Percentiles rank a stretch among this genome's conserved stretches.
These are phyloP conservation scores for Julus scandinavius DNA, from an alignment of 2,888 invertebrate genomes.

Conservation along the genomic window DNA sequence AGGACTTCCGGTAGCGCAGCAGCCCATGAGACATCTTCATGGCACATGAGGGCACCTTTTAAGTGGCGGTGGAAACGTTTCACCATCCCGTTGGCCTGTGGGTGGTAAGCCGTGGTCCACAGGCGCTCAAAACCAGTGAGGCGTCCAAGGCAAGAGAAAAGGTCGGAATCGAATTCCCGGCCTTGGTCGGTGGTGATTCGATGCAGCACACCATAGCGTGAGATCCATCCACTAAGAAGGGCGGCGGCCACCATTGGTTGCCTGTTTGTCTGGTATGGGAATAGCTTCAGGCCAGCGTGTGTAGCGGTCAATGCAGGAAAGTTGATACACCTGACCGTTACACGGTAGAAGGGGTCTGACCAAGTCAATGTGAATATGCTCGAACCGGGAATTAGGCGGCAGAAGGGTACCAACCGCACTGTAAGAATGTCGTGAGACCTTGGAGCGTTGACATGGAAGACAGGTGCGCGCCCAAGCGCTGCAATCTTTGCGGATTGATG, in stretches of 20 bases:
- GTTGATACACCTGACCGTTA: conserved; percentile 46
- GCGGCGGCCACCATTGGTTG: neutral
- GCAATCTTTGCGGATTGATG: neutral
- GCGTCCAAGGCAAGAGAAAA: neutral
- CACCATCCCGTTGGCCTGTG: too few relatives aligned
- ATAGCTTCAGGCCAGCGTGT: conserved; percentile 55
- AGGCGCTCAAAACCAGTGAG: neutral
- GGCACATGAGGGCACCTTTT: too few relatives aligned
- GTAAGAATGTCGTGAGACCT: neutral
- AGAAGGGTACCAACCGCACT: neutral
- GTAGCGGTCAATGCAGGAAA: conserved; percentile 51
- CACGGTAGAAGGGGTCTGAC: conserved; percentile 51
- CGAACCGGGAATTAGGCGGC: conserved; percentile 8
- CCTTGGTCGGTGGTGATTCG: neutral
- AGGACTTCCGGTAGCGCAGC: too few relatives aligned
- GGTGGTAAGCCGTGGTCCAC: too few relatives aligned
- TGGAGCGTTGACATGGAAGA: neutral
- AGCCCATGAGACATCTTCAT: too few relatives aligned
- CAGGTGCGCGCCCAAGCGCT: neutral
- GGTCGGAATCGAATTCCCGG: neutral
- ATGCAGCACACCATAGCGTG: neutral
- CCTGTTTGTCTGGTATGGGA: neutral
- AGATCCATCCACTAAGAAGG: neutral
- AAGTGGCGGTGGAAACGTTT: too few relatives aligned
- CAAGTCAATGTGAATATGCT: conserved; percentile 53